These are phyloP conservation scores for Eunapius fragilis DNA, from an alignment of 37 sponge, comb jelly and placozoan species.

Conservation along the genomic window DNA sequence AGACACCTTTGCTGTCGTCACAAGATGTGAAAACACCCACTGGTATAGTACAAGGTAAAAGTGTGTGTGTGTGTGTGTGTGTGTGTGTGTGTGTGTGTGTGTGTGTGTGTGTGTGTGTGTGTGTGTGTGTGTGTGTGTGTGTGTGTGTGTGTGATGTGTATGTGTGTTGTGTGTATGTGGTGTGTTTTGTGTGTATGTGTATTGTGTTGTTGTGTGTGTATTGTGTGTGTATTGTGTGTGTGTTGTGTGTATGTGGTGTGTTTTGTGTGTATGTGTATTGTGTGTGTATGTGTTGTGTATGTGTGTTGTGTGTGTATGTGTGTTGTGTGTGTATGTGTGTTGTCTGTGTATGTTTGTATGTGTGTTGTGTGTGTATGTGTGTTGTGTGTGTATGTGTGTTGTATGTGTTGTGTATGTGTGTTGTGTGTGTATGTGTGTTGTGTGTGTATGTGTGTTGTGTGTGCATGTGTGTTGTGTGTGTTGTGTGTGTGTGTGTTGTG, in stretches of 20 bases:
- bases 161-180: background rate
- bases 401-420: no score
- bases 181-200: background rate
- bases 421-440: no score
- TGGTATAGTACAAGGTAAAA: background rate
- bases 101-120: background rate
- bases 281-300: no score
- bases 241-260: no score
- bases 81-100: background rate
- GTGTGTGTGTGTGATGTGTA: background rate
- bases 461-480: background rate
- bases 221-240: no score
- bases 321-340: no score
- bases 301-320: no score
- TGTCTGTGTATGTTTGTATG: no score
- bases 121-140: background rate
- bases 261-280: no score
- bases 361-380: no score
- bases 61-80: background rate
- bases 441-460: background rate
- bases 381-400: no score
- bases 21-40: background rate
- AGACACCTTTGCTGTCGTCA: background rate
- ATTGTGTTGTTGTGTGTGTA: background rate
- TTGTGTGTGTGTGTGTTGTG: background rate